Conservation (phyloP, 2,888 invertebrate species). For the Prosapia bicincta region DNA sequence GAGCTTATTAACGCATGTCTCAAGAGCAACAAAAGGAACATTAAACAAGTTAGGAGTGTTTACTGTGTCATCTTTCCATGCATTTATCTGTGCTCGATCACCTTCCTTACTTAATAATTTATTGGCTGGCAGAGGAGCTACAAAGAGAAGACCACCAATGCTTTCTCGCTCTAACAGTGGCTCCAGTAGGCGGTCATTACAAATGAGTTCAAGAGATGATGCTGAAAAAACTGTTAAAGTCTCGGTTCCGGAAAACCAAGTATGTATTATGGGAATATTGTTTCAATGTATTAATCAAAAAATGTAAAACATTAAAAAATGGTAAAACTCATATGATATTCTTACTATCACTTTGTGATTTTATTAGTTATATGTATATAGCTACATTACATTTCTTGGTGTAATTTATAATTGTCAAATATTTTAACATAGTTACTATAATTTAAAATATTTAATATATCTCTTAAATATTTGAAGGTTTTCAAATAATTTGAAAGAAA, state of each 20-base stretch:
- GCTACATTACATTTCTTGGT: too few relatives aligned
- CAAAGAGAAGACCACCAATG: slow-evolving; percentile 85
- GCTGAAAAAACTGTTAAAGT: slow-evolving; percentile 86
- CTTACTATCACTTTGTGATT: too few relatives aligned
- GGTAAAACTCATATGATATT: too few relatives aligned
- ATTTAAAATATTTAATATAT: too few relatives aligned
- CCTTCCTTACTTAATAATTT: slow-evolving; percentile 90
- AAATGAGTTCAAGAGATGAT: slow-evolving; percentile 83
- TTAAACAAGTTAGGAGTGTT: slow-evolving; percentile 94
- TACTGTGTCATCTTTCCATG: slow-evolving; percentile 97
- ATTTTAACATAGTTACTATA: too few relatives aligned
- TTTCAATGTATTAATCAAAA: too few relatives aligned
- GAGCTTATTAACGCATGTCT: slow-evolving; percentile 93
- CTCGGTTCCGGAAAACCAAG: slow-evolving; percentile 77
- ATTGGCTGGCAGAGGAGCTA: slow-evolving; percentile 85
- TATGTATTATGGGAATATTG: slow-evolving; percentile 41
- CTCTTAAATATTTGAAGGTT: too few relatives aligned
- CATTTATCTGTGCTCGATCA: slow-evolving; percentile 94
- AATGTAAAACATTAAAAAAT: too few relatives aligned
- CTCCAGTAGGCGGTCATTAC: slow-evolving; percentile 82
- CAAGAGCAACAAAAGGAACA: slow-evolving; percentile 90
- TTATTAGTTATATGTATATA: too few relatives aligned
- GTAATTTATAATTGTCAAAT: too few relatives aligned
- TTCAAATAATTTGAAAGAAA: too few relatives aligned
- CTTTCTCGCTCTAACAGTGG: slow-evolving; percentile 86